Conservation (phyloP, 2,888 invertebrate species). For the Suillia variegata region DNA sequence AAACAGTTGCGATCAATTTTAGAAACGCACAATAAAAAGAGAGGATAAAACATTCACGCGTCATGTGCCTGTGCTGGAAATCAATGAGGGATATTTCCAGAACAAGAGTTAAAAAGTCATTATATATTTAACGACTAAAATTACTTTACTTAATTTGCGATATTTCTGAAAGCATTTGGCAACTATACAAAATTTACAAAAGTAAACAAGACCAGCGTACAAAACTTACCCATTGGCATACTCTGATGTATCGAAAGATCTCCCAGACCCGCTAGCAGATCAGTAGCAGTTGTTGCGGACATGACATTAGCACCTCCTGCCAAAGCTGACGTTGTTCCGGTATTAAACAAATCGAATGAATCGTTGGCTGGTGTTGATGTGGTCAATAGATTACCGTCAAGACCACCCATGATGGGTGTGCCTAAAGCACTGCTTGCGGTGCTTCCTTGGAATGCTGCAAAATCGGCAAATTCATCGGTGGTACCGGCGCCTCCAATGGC, state of each 20-base stretch:
- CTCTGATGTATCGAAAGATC: conserved; percentile 59
- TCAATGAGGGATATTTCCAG: no score
- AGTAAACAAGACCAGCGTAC: no score
- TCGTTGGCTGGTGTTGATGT: conserved; percentile 48
- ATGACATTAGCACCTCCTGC: conserved; percentile 16
- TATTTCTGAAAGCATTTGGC: not conserved
- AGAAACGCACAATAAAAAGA: no score
- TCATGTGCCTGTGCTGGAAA: no score
- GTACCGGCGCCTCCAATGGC: conserved; percentile 33
- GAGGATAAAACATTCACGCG: no score
- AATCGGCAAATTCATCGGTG: conserved; percentile 81
- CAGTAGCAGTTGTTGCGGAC: conserved; percentile 47
- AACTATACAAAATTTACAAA: no score
- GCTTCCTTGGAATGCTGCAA: conserved; percentile 70
- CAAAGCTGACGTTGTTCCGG: conserved; percentile 32
- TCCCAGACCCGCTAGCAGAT: conserved; percentile 63
- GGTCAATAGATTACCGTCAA: conserved; percentile 42
- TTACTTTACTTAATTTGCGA: not conserved
- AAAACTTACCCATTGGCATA: conserved; percentile 59
- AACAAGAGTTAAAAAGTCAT: no score
- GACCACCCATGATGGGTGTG: conserved; percentile 25
- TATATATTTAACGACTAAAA: no score
- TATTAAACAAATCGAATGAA: conserved; percentile 51
- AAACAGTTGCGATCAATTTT: no score
- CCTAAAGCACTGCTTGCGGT: conserved; percentile 22